phyloP scores from a whole-genome alignment of 2,113 vertebrate genomes.

The Varanus komodoensis region DNA sequence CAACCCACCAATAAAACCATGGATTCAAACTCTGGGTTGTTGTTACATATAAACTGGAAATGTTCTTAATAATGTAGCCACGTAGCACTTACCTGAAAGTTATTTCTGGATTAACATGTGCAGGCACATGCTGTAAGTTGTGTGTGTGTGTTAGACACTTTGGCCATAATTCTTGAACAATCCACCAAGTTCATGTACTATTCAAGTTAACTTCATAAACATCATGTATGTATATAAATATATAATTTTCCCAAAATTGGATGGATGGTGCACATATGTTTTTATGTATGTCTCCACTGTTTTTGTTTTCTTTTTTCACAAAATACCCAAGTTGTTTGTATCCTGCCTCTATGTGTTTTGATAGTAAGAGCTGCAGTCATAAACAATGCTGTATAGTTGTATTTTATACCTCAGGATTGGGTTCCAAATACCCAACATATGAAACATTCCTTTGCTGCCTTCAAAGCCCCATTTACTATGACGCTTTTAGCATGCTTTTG shows the following conservation, averaged over 20 bases:
- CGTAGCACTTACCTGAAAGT: neutral
- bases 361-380: neutral
- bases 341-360: too few species aligned
- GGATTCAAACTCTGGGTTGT: too few species aligned
- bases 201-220: neutral
- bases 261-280: neutral
- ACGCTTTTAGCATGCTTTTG: neutral
- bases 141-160: neutral
- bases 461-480: neutral
- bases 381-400: neutral
- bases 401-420: neutral
- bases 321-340: neutral
- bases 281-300: neutral
- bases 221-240: too few species aligned
- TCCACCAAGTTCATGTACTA: neutral
- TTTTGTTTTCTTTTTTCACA: neutral
- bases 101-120: neutral
- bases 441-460: neutral
- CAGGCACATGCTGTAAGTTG: too few species aligned
- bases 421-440: neutral
- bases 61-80: too few species aligned
- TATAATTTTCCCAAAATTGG: neutral
- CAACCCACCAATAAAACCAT: too few species aligned
- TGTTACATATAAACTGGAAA: too few species aligned
- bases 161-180: neutral